Evolutionary conservation across 2,888 invertebrate species (phyloP).

Genomic region (Tiliacea citrago): DNA sequence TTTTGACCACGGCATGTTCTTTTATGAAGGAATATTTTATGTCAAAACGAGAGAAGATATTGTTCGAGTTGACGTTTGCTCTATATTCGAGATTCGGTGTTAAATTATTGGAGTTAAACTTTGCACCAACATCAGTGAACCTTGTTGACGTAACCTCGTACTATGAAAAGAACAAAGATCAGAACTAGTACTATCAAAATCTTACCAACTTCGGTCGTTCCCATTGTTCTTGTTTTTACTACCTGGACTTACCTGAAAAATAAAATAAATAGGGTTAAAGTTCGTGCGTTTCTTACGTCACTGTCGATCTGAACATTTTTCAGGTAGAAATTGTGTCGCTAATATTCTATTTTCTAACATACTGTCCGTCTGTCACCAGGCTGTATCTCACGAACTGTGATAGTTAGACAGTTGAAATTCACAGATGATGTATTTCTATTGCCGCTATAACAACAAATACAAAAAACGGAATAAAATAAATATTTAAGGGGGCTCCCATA

Average conservation of each 20-base stretch:
- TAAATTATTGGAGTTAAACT: slow-evolving; percentile 31
- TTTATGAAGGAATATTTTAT: too few species aligned
- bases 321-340: not conserved
- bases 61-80: not conserved
- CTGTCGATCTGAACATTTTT: not conserved
- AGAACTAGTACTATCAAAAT: slow-evolving; percentile 50
- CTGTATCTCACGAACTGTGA: too few species aligned
- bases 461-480: too few species aligned
- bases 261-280: slow-evolving; percentile 21
- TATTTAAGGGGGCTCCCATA: too few species aligned
- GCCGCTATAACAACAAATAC: too few species aligned
- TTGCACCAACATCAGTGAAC: slow-evolving; percentile 10
- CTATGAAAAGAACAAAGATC: slow-evolving; percentile 47
- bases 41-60: not conserved
- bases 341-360: not conserved
- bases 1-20: too few species aligned
- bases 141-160: slow-evolving; percentile 45
- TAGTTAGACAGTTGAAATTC: too few species aligned
- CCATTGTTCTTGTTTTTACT: slow-evolving; percentile 19
- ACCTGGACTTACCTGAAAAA: slow-evolving; percentile 63
- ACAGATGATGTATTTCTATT: too few species aligned
- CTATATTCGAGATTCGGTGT: not conserved
- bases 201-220: slow-evolving; percentile 54
- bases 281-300: slow-evolving; percentile 2
- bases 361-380: too few species aligned